Conservation (phyloP, 2,888 invertebrate species). For the Eremobia ochroleuca region DNA sequence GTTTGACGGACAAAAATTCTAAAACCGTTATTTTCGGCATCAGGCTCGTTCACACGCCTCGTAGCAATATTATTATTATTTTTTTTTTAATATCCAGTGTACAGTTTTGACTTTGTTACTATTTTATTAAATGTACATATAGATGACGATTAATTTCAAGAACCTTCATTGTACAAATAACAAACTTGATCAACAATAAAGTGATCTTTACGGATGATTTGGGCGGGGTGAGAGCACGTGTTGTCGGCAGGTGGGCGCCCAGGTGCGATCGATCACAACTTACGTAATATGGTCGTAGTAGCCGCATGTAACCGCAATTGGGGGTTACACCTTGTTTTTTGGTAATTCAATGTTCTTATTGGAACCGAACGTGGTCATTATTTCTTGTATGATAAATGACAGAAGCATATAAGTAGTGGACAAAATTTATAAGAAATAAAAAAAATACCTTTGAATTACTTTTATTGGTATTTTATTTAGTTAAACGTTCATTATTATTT, state of each 20-base stretch:
- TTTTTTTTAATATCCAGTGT: too few relatives aligned
- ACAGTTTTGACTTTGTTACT: too few relatives aligned
- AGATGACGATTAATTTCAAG: neutral
- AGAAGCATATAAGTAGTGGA: neutral
- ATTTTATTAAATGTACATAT: too few relatives aligned
- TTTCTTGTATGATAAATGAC: conserved; percentile 26
- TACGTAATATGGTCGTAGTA: conserved; percentile 59
- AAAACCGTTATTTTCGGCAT: too few relatives aligned
- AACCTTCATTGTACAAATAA: neutral
- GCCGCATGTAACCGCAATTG: conserved; percentile 60
- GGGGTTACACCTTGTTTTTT: conserved; percentile 70
- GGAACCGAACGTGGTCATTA: conserved; percentile 44
- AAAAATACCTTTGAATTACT: neutral
- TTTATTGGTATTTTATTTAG: neutral
- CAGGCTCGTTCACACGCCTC: too few relatives aligned
- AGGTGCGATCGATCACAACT: conserved; percentile 69
- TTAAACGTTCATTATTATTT: neutral
- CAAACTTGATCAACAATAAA: conserved; percentile 8
- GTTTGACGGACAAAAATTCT: too few relatives aligned
- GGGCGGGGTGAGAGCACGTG: conserved; percentile 65
- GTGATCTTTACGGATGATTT: conserved; percentile 46
- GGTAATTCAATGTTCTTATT: conserved; percentile 53
- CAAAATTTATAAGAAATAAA: neutral
- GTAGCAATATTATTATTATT: too few relatives aligned
- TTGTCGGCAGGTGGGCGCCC: conserved; percentile 70